These are phyloP conservation scores for Caenorhabditis sp. DNA, from an alignment of 2,888 invertebrate species.

Conservation along the genomic window DNA sequence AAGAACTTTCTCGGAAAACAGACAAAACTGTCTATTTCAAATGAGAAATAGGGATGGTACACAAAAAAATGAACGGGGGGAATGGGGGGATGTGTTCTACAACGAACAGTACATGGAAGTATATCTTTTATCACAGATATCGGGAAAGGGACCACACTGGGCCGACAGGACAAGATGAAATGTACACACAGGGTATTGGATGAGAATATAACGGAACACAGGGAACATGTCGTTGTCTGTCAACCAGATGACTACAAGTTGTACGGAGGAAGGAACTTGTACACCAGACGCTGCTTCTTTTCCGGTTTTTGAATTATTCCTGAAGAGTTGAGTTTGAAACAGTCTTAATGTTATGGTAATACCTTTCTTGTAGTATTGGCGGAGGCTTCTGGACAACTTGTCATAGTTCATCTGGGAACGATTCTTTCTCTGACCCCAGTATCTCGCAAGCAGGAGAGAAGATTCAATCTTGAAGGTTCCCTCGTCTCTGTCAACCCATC, in stretches of 20 bases:
- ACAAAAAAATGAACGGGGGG: not conserved
- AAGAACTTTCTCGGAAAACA: slow-evolving; percentile 6
- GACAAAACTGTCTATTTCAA: not conserved
- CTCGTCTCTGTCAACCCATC: slow-evolving; percentile 95
- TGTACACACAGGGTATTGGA: slow-evolving; percentile 50
- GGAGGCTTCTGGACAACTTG: slow-evolving; percentile 95
- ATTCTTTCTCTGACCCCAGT: slow-evolving; percentile 99
- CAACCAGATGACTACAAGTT: slow-evolving; percentile 70
- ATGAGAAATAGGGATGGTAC: not conserved
- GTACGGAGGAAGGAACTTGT: slow-evolving; percentile 89
- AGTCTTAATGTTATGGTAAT: slow-evolving; percentile 92
- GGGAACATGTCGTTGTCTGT: slow-evolving; percentile 45
- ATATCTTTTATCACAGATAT: slow-evolving; percentile 75
- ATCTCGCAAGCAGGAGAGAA: slow-evolving; percentile 95
- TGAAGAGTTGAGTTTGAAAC: no score
- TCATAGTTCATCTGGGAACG: slow-evolving; percentile 99
- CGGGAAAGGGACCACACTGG: slow-evolving; percentile 70
- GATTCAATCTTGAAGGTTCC: slow-evolving; percentile 98
- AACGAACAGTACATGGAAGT: slow-evolving; percentile 76
- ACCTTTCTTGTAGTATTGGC: slow-evolving; percentile 99
- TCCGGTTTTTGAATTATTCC: slow-evolving; percentile 94
- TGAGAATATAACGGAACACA: slow-evolving; percentile 17
- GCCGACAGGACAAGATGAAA: slow-evolving; percentile 66
- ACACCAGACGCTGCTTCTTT: slow-evolving; percentile 96
- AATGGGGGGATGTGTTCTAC: slow-evolving; percentile 71